Conservation (phyloP, 1,140 invertebrate genomes). For the Luehdorfia chinensis region DNA sequence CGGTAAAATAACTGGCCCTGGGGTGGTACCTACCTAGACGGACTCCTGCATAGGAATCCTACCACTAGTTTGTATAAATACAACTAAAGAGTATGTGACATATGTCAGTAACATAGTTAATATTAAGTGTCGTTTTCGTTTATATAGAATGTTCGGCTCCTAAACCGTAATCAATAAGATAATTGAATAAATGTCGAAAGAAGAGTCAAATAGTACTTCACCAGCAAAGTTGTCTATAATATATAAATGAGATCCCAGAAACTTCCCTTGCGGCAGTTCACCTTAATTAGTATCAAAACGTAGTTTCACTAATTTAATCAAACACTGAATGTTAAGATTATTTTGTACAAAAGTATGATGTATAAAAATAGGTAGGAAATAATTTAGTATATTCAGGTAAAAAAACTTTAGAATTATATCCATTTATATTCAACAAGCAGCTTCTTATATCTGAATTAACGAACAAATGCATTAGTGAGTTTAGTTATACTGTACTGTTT, state of each 20-base stretch:
- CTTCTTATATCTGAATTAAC: no score
- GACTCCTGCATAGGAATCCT: no score
- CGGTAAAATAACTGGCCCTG: no score
- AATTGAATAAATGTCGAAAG: not conserved
- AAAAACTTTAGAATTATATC: not conserved
- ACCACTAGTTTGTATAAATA: no score
- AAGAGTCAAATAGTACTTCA: not conserved
- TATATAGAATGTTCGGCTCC: not conserved
- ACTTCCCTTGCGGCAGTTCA: not conserved
- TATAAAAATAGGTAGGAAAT: not conserved
- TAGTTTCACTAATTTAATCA: not conserved
- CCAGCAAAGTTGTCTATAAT: not conserved
- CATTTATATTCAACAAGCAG: not conserved
- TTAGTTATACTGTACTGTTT: no score
- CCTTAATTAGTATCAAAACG: not conserved
- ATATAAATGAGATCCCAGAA: not conserved
- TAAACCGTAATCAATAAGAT: not conserved
- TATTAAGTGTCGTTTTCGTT: no score
- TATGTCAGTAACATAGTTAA: no score
- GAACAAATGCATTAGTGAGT: no score
- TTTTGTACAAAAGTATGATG: no score
- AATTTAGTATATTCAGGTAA: not conserved
- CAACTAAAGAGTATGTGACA: no score
- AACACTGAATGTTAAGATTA: not conserved
- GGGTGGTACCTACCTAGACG: no score